These are phyloP conservation scores for Toxostoma redivivum DNA, from an alignment of 2,113 vertebrate genomes.

Conservation along the genomic window DNA sequence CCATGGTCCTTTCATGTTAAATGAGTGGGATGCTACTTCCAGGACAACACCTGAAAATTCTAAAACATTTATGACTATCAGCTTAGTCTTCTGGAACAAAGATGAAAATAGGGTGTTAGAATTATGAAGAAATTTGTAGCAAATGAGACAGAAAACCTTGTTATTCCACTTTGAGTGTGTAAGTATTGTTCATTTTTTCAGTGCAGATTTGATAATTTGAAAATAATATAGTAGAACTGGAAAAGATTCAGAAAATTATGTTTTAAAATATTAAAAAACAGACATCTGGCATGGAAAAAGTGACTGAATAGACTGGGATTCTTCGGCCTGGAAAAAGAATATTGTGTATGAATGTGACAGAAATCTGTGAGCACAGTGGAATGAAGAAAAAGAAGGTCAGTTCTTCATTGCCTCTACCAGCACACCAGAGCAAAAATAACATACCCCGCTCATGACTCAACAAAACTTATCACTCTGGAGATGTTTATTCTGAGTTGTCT, in stretches of 20 bases:
- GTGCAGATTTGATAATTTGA: background rate
- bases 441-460: background rate
- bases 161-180: background rate
- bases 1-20: background rate
- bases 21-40: background rate
- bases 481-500: background rate
- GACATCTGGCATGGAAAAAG: background rate
- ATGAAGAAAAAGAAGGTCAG: background rate
- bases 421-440: fast-evolving
- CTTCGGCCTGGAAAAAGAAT: background rate
- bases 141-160: background rate
- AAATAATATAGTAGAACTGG: background rate
- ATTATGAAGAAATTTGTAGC: background rate
- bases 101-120: background rate
- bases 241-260: background rate
- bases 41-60: background rate
- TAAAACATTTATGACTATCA: background rate
- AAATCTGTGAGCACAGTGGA: background rate
- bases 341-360: background rate
- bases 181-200: background rate
- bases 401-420: background rate
- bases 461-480: background rate
- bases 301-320: background rate
- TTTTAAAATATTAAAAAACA: background rate
- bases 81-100: background rate